A percentile compares a stretch with the other conserved stretches of the same genome.
These are phyloP conservation scores for Caenorhabditis auriculariae DNA, from an alignment of 2,888 invertebrate genomes.

Conservation along the genomic window DNA sequence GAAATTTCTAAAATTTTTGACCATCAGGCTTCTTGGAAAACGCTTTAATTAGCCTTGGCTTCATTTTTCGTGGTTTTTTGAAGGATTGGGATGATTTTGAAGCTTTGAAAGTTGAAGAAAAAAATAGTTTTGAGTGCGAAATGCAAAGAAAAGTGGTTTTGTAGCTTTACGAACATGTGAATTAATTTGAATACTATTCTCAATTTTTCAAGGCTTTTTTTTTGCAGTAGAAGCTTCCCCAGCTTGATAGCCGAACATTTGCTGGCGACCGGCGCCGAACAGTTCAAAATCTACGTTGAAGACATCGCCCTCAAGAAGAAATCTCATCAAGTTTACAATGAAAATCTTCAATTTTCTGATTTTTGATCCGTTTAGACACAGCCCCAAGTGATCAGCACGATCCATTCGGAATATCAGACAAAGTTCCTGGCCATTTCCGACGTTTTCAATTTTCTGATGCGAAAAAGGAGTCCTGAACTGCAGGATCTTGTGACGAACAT, in stretches of 20 bases:
- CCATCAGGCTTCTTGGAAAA: no score
- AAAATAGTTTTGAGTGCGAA: no score
- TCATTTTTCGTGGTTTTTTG: no score
- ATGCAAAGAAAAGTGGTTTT: no score
- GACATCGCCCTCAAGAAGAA: conserved; percentile 7
- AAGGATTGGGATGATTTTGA: no score
- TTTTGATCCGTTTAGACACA: conserved; percentile 2
- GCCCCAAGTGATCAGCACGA: conserved; percentile 9
- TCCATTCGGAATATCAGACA: conserved; percentile 26
- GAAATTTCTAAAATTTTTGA: no score
- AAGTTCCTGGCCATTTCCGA: conserved; percentile 34
- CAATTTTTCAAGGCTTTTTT: not conserved
- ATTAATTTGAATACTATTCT: not conserved
- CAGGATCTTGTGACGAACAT: conserved; percentile 22
- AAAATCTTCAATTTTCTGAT: not conserved
- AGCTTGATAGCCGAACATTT: conserved; percentile 29
- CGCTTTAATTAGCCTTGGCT: no score
- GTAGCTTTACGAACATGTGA: no score
- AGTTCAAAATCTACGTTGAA: conserved; percentile 24
- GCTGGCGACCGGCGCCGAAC: conserved; percentile 25
- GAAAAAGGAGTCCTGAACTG: conserved; percentile 26
- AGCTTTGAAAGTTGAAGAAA: no score
- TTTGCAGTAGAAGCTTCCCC: conserved; percentile 29
- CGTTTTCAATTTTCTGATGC: conserved; percentile 37
- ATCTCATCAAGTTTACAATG: not conserved